These are phyloP conservation scores for Adela reaumurella DNA, from an alignment of 2,888 invertebrate genomes.

Conservation along the genomic window DNA sequence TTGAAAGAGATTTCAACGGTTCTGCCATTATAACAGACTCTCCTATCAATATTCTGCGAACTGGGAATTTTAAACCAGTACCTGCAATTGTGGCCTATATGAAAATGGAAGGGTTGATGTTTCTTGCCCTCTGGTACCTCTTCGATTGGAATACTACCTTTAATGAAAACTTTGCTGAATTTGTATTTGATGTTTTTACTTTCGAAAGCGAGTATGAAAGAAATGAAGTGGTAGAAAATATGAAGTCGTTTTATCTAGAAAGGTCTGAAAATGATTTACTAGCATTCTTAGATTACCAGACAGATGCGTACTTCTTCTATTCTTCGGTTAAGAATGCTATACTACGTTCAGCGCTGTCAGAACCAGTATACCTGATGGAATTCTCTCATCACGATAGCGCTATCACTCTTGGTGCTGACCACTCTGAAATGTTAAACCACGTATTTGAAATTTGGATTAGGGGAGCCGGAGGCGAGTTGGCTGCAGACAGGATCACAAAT, in stretches of 20 bases:
- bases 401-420: background rate
- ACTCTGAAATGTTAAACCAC: conserved; percentile 2
- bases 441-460: background rate
- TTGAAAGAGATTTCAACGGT: background rate
- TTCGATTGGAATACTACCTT: background rate
- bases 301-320: background rate
- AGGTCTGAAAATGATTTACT: background rate
- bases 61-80: background rate
- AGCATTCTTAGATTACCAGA: background rate
- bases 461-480: background rate
- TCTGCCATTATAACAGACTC: background rate
- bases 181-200: background rate
- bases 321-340: background rate
- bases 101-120: conserved; percentile 1
- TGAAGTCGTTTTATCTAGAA: conserved; percentile 1
- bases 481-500: conserved; percentile 1
- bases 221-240: background rate
- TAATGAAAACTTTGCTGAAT: conserved; percentile 1
- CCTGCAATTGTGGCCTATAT: background rate
- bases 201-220: background rate
- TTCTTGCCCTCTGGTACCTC: background rate
- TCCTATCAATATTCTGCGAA: background rate
- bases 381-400: background rate
- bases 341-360: background rate
- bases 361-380: conserved; percentile 3